A percentile compares a stretch with the other conserved stretches of the same genome.
These are phyloP conservation scores for Phrixothrix hirtus DNA, from an alignment of 2,888 invertebrate species.

Conservation along the genomic window DNA sequence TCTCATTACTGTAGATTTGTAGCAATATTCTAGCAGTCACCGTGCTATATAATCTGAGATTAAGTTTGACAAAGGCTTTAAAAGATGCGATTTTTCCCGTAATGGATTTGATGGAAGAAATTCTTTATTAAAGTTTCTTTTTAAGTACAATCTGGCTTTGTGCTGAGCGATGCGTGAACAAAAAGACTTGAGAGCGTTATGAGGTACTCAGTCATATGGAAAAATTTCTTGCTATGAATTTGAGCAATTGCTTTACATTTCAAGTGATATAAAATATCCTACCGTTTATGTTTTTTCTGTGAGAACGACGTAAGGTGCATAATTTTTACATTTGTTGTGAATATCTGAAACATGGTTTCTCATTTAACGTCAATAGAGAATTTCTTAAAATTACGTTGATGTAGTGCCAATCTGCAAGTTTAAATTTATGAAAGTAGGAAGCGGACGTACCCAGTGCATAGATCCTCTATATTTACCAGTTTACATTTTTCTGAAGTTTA, in stretches of 20 bases:
- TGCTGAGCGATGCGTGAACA: slow-evolving; percentile 25
- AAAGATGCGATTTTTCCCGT: slow-evolving; percentile 22
- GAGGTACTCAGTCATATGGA: slow-evolving; percentile 23
- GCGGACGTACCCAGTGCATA: slow-evolving; percentile 25
- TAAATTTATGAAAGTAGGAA: slow-evolving; percentile 2
- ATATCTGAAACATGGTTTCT: not conserved
- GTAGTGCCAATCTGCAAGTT: not conserved
- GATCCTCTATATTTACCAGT: slow-evolving; percentile 24
- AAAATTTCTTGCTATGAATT: slow-evolving; percentile 19
- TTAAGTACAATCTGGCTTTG: slow-evolving; percentile 22
- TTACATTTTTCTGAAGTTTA: slow-evolving; percentile 19
- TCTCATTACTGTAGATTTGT: slow-evolving; percentile 11
- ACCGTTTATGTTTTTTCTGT: slow-evolving; percentile 7
- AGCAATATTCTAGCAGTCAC: slow-evolving; percentile 1
- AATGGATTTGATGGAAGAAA: slow-evolving; percentile 26
- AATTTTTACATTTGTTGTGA: not conserved
- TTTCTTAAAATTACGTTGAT: not conserved
- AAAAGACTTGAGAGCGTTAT: slow-evolving; percentile 22
- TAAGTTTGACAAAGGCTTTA: slow-evolving; percentile 23
- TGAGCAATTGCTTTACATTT: slow-evolving; percentile 22
- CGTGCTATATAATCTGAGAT: slow-evolving; percentile 15
- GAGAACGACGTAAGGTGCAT: slow-evolving; percentile 1
- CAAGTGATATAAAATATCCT: slow-evolving; percentile 16
- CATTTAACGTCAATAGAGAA: not conserved
- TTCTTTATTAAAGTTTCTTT: slow-evolving; percentile 26